Conservation (phyloP, 1,140 invertebrate species). For the Ceratina calcarata region DNA sequence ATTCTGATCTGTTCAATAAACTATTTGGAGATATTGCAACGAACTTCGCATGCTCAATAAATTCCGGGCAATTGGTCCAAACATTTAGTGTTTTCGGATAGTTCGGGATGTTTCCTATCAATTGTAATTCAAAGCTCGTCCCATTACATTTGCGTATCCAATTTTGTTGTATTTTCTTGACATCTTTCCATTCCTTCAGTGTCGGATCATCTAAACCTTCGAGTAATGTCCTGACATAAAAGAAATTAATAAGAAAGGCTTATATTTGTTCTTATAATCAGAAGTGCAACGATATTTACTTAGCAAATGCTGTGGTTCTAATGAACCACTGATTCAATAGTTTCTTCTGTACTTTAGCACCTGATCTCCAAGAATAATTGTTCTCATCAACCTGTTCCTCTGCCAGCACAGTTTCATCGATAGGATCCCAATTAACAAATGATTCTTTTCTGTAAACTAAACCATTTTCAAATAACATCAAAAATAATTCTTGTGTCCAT, state of each 20-base stretch:
- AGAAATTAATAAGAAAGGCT: slow-evolving; percentile 27
- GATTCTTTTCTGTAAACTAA: slow-evolving; percentile 94
- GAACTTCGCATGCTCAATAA: slow-evolving; percentile 86
- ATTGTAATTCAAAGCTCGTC: slow-evolving; percentile 86
- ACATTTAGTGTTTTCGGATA: slow-evolving; percentile 81
- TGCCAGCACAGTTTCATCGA: slow-evolving; percentile 98
- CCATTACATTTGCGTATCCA: slow-evolving; percentile 98
- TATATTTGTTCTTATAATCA: background rate
- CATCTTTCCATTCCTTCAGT: slow-evolving; percentile 90
- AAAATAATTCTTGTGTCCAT: slow-evolving; percentile 98
- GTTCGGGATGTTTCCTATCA: slow-evolving; percentile 78
- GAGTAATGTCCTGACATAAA: slow-evolving; percentile 77
- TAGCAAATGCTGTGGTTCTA: slow-evolving; percentile 93
- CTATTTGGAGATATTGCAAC: slow-evolving; percentile 82
- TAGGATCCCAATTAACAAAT: slow-evolving; percentile 98
- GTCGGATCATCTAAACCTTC: slow-evolving; percentile 87
- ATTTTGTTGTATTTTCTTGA: slow-evolving; percentile 93
- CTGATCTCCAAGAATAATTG: slow-evolving; percentile 97
- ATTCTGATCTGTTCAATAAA: slow-evolving; percentile 78
- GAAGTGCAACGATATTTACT: slow-evolving; percentile 81
- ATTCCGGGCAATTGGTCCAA: slow-evolving; percentile 90
- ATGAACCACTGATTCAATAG: slow-evolving; percentile 97
- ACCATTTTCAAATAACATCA: slow-evolving; percentile 92
- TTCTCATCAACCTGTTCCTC: slow-evolving; percentile 98
- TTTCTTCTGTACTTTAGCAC: slow-evolving; percentile 95